A percentile compares a stretch with the other conserved stretches of the same genome.
Evolutionary conservation across 2,113 vertebrate species (phyloP).

Genomic region (Brachyistius frenatus): DNA sequence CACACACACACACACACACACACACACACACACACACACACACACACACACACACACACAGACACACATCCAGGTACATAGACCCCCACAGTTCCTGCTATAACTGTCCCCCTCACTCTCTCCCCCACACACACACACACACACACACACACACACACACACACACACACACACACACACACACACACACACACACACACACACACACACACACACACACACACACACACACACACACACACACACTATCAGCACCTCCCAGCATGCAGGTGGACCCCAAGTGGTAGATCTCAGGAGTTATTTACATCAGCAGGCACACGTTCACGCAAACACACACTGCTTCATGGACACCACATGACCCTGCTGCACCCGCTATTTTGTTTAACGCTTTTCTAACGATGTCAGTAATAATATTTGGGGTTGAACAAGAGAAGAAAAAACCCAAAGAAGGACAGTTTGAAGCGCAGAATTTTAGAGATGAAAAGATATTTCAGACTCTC

Average conservation of each 20-base stretch:
- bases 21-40: slow-evolving; percentile 36
- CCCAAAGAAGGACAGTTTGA: background rate
- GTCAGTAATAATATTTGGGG: slow-evolving; percentile 3
- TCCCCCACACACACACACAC: slow-evolving; percentile 24
- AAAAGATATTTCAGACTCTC: background rate
- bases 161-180: too few species aligned
- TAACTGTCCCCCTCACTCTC: background rate
- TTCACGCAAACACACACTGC: slow-evolving; percentile 14
- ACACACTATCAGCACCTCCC: slow-evolving; percentile 44
- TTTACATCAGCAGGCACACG: slow-evolving; percentile 55
- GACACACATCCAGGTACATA: slow-evolving; percentile 24
- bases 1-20: background rate
- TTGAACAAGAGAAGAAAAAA: background rate
- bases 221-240: background rate
- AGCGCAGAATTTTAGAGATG: too few species aligned
- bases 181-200: too few species aligned
- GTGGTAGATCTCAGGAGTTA: slow-evolving; percentile 49
- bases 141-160: background rate
- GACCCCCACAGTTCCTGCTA: slow-evolving; percentile 19
- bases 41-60: slow-evolving; percentile 37
- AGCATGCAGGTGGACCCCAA: slow-evolving; percentile 52
- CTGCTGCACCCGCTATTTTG: slow-evolving; percentile 20
- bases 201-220: slow-evolving; percentile 6
- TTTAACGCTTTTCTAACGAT: slow-evolving; percentile 49
- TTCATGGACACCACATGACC: slow-evolving; percentile 20